Conservation (phyloP, 2,888 invertebrate species). For the Lasioglossum malachurum region DNA sequence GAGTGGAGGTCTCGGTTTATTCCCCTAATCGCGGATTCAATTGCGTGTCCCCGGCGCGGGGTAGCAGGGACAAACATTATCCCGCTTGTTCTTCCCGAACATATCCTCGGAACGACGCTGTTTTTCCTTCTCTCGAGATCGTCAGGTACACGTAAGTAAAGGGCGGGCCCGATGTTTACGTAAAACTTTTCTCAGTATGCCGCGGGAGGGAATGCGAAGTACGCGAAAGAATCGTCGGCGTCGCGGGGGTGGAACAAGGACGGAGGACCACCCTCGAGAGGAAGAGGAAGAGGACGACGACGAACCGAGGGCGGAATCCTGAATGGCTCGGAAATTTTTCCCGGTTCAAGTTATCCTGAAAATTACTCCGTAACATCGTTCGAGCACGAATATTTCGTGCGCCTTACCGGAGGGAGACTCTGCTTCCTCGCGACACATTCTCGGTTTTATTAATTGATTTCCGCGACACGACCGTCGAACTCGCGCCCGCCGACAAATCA, state of each 20-base stretch:
- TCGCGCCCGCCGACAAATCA: not conserved
- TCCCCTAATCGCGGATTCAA: conserved; percentile 40
- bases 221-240: conserved; percentile 16
- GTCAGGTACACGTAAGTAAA: conserved; percentile 49
- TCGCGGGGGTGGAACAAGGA: not conserved
- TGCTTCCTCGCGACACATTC: not conserved
- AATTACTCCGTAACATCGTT: conserved; percentile 35
- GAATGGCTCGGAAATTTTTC: conserved; percentile 41
- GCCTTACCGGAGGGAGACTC: not conserved
- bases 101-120: conserved; percentile 42
- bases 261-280: conserved; percentile 3
- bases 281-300: not conserved
- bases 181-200: conserved; percentile 57
- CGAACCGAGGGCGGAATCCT: conserved; percentile 3
- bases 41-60: conserved; percentile 34
- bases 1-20: not conserved
- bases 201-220: conserved; percentile 43
- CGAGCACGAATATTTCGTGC: not conserved
- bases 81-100: conserved; percentile 47
- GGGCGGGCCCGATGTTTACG: conserved; percentile 64
- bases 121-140: conserved; percentile 48
- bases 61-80: conserved; percentile 52
- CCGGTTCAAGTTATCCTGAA: not conserved
- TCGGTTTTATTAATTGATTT: not conserved
- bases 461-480: not conserved